These are phyloP conservation scores for Picus viridis DNA, from an alignment of 2,797 vertebrate genomes.

Conservation along the genomic window DNA sequence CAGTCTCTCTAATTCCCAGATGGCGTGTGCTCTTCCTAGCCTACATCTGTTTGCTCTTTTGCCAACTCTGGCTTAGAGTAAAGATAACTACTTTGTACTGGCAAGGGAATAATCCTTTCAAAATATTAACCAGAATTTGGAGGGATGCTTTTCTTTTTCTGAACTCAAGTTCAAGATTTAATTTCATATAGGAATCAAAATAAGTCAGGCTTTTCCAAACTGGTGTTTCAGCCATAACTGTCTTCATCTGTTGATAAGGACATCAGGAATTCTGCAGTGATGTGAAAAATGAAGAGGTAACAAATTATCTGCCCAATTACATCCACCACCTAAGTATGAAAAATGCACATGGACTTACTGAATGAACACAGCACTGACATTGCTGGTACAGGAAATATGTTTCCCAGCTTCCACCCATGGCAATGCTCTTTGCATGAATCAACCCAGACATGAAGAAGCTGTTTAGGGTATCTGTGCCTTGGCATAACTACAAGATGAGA, in stretches of 20 bases:
- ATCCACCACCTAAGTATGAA: not conserved
- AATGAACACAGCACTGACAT: not conserved
- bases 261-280: not conserved
- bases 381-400: not conserved
- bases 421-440: not conserved
- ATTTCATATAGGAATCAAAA: not conserved
- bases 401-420: not conserved
- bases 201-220: not conserved
- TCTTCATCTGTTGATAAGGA: not conserved
- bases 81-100: not conserved
- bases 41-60: not conserved
- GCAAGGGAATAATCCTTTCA: not conserved
- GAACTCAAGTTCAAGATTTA: not conserved
- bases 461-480: not conserved
- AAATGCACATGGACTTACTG: not conserved
- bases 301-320: not conserved
- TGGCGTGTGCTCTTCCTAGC: not conserved
- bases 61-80: not conserved
- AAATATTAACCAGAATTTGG: not conserved
- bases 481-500: not conserved
- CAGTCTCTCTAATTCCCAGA: not conserved
- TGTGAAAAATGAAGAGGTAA: not conserved
- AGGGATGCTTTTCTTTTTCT: not conserved
- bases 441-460: not conserved
- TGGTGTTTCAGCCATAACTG: not conserved